Evolutionary conservation across 2,113 vertebrate genomes (phyloP).

Genomic region (Podarcis muralis): DNA sequence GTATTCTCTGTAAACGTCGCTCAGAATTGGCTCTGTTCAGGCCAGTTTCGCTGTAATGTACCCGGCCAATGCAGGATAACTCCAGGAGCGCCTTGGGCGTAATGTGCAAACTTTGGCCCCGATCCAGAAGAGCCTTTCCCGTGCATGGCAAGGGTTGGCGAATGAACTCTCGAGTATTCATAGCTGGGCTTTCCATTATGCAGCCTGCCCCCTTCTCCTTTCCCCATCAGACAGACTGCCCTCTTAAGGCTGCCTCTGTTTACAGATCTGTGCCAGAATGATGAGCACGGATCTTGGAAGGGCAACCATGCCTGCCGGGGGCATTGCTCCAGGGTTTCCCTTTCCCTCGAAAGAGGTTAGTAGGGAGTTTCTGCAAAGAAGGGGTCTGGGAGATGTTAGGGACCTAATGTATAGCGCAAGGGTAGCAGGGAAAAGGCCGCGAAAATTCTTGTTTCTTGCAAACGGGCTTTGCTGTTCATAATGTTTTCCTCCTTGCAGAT

Average conservation of each 20-base stretch:
- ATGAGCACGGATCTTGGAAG: not conserved
- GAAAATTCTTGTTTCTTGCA: constrained; percentile 58
- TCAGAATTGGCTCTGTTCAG: constrained; percentile 1
- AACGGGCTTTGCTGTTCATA: constrained; percentile 64
- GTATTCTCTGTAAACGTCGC: constrained; percentile 70
- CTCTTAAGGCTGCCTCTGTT: too few species aligned
- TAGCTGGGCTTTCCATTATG: not conserved
- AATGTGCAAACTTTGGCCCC: not conserved
- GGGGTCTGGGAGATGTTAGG: not conserved
- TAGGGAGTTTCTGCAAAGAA: not conserved
- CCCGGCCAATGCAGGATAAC: not conserved
- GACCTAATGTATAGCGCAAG: constrained; percentile 52
- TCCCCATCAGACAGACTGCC: not conserved
- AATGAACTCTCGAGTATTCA: not conserved
- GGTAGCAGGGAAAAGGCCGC: constrained; percentile 61
- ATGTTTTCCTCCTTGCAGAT: constrained; percentile 69
- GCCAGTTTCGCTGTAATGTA: not conserved
- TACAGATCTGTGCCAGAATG: not conserved
- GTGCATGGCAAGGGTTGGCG: not conserved
- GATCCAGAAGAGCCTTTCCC: not conserved
- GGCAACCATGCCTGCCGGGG: not conserved
- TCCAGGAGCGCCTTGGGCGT: not conserved
- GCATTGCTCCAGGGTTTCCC: not conserved
- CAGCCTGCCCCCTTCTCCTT: not conserved
- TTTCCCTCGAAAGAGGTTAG: not conserved